These are phyloP conservation scores for Poecilia wingei DNA, from an alignment of 2,797 vertebrate species.

Conservation along the genomic window DNA sequence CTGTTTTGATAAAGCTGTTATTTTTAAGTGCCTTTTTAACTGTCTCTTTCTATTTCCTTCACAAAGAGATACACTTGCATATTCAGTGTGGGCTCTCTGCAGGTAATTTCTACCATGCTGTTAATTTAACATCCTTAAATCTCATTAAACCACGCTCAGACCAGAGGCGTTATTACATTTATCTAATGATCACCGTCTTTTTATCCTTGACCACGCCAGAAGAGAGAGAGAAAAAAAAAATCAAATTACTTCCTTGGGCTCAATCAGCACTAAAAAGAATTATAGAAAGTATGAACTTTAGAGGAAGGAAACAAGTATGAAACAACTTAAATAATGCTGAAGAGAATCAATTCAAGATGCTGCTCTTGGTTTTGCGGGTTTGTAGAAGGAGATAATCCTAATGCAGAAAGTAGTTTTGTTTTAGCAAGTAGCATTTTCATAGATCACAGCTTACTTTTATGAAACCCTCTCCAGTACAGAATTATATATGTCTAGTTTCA, in stretches of 20 bases:
- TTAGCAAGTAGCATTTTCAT: neutral
- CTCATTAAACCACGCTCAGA: conserved; percentile 6
- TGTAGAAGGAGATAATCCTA: neutral
- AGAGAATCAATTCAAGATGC: neutral
- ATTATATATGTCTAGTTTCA: neutral
- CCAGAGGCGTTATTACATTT: conserved; percentile 7
- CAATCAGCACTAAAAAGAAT: neutral
- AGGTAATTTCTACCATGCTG: conserved; percentile 9
- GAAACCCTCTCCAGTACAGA: neutral
- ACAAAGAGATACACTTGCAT: conserved; percentile 1
- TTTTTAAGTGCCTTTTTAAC: conserved; percentile 2
- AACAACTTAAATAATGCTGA: neutral
- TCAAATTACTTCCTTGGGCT: conserved; percentile 3
- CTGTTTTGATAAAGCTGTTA: neutral
- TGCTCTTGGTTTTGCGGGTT: neutral
- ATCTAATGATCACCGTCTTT: conserved; percentile 14
- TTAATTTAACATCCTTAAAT: conserved; percentile 8
- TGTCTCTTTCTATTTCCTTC: conserved; percentile 1
- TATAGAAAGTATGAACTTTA: neutral
- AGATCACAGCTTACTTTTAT: neutral
- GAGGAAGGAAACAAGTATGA: conserved; percentile 1
- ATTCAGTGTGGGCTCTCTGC: neutral
- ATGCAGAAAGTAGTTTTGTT: neutral
- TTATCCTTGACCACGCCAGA: conserved; percentile 1
- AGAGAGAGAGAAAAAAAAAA: neutral